phyloP scores from a whole-genome alignment of 64 coral and sea anemone species.

The Exaiptasia diaphana region DNA sequence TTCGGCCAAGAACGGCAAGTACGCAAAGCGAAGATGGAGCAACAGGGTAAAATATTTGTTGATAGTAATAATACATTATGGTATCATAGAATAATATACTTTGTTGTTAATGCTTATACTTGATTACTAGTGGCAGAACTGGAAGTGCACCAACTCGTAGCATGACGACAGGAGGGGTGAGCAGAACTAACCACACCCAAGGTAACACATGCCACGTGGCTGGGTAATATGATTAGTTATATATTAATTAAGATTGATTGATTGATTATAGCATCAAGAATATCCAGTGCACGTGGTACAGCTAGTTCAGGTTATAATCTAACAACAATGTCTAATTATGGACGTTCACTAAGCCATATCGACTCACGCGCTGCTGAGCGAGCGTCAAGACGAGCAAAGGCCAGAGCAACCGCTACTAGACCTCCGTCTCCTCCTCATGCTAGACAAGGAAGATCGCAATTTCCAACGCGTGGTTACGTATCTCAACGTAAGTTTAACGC shows the following conservation, averaged over 20 bases:
- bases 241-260: too few species aligned
- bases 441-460: neutral
- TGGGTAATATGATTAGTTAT: too few species aligned
- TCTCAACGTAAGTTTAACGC: constrained; percentile 70
- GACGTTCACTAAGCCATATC: constrained; percentile 71
- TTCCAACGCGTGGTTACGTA: constrained; percentile 50
- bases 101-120: too few species aligned
- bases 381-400: constrained; percentile 46
- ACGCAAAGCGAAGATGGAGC: constrained; percentile 68
- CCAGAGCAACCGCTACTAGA: constrained; percentile 20
- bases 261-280: too few species aligned
- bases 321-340: constrained; percentile 38
- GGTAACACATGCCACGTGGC: too few species aligned
- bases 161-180: neutral
- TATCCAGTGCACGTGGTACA: neutral
- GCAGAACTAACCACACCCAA: neutral
- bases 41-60: constrained; percentile 54
- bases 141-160: neutral
- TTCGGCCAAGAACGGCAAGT: constrained; percentile 39
- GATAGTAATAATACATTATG: too few species aligned
- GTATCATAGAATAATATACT: too few species aligned
- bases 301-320: constrained; percentile 12
- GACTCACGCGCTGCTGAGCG: constrained; percentile 63
- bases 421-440: constrained; percentile 4
- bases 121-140: too few species aligned